Evolutionary conservation across 2,113 vertebrate species (phyloP), one percentile per base, ranked within the genome.

Genomic region (Pantherophis guttatus): DNA sequence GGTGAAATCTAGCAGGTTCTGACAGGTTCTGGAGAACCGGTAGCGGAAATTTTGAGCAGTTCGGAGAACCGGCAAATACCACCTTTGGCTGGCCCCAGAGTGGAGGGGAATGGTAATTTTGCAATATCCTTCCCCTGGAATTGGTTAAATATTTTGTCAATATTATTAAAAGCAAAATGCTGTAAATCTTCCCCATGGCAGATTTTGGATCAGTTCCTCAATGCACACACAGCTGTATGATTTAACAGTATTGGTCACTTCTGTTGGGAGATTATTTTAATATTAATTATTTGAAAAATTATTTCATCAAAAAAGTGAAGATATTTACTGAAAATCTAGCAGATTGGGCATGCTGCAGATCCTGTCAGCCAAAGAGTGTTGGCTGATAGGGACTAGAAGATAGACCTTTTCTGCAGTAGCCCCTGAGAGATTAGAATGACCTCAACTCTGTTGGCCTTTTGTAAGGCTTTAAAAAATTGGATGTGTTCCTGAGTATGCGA

Each of bases 131-230:
- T 48, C 44, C 44, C 44, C 44, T 48, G 39, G 39, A 44, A 44
- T 44, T 44, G 44, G 23, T 8, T 91, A 24, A 86, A 55, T 81
- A 54, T 39, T 54, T 26, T 26, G 24, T 9, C 90, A 54, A 11
- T 23, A 85, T 53, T 21, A 93, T 57, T 91, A 90, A 9, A 33
- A 87, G 8, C 21, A 93, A n/a, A 58, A 50, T 95, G 86, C 53
- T 90, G 29, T 86, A 39, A 86, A 29, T 7, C 9, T 52, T 62
- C 3, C 50, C 9, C 58, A 53, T 65, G 11, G 19, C 65, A n/a
- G n/a, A 53, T 65, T 23, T 62, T 58, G 8, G 29, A 62, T 52
- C 10, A 12, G 44, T 48, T 48, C 3, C 44, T 48, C 4, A 48
- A 58, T 54, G 57, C 24, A 23, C 29, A 50, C 44, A 48, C 44